Evolutionary conservation across 2,888 invertebrate genomes (phyloP).

Genomic region (Lottia scabra): DNA sequence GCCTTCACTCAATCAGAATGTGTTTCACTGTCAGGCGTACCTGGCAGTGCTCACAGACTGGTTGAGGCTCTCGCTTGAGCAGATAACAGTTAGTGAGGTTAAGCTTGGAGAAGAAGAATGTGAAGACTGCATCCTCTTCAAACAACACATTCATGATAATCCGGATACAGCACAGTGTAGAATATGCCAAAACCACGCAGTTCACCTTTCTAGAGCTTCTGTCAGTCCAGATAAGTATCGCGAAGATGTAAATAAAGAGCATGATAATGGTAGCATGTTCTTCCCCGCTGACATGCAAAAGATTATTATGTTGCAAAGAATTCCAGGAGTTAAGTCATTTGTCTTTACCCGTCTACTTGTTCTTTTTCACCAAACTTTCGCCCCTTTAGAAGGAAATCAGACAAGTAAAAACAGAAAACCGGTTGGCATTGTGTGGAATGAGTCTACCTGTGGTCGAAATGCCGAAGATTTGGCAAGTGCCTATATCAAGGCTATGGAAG

Average conservation of each 20-base stretch:
- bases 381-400: not conserved
- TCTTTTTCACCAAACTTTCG: not conserved
- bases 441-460: not conserved
- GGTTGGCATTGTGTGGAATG: not conserved
- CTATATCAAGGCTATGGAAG: not conserved
- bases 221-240: not conserved
- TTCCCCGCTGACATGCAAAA: not conserved
- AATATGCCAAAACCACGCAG: not conserved
- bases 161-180: not conserved
- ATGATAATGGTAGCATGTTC: not conserved
- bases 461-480: not conserved
- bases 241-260: not conserved
- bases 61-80: too few relatives aligned
- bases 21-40: too few relatives aligned
- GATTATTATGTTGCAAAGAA: not conserved
- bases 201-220: not conserved
- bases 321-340: not conserved
- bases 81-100: too few relatives aligned
- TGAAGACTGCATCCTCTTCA: conserved; percentile 7
- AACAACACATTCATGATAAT: not conserved
- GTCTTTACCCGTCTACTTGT: not conserved
- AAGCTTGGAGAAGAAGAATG: conserved; percentile 11
- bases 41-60: too few relatives aligned
- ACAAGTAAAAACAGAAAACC: not conserved
- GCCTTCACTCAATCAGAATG: too few relatives aligned